phyloP scores from a whole-genome alignment of 2,113 vertebrate species.

The Cebidichthys violaceus region DNA sequence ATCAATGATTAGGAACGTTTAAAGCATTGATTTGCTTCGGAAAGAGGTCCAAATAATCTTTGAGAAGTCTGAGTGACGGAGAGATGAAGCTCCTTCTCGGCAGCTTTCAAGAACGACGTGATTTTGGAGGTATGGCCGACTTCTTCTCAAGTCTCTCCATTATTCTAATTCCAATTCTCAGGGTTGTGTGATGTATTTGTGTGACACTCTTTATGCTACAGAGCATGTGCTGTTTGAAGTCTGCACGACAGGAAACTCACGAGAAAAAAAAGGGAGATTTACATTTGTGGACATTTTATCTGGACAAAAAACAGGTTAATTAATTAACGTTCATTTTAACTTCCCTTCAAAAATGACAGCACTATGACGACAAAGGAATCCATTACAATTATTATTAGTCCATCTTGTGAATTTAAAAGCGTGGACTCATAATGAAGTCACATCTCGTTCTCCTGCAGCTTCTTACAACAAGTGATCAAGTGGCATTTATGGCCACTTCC shows the following conservation, averaged over 20 bases:
- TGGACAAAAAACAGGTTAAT: not conserved
- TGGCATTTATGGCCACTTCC: constrained; percentile 5
- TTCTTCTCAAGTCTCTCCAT: not conserved
- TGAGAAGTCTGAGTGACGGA: not conserved
- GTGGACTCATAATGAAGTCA: not conserved
- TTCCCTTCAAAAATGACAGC: not conserved
- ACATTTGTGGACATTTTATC: not conserved
- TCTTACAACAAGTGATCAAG: not conserved
- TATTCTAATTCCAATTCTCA: no score
- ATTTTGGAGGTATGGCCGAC: not conserved
- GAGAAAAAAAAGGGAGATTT: not conserved
- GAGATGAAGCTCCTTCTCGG: not conserved
- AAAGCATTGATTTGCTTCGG: not conserved
- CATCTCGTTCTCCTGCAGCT: no score
- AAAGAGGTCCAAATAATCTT: not conserved
- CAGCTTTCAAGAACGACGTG: not conserved
- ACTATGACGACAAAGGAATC: no score
- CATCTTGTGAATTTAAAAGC: no score
- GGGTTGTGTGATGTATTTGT: not conserved
- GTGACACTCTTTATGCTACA: constrained; percentile 28
- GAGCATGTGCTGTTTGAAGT: constrained; percentile 1
- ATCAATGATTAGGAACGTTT: not conserved
- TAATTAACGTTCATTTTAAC: not conserved
- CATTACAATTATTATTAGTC: no score
- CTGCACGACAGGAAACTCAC: no score